phyloP scores from a whole-genome alignment of 2,888 invertebrate species.

The Gisinianus flammeolus region DNA sequence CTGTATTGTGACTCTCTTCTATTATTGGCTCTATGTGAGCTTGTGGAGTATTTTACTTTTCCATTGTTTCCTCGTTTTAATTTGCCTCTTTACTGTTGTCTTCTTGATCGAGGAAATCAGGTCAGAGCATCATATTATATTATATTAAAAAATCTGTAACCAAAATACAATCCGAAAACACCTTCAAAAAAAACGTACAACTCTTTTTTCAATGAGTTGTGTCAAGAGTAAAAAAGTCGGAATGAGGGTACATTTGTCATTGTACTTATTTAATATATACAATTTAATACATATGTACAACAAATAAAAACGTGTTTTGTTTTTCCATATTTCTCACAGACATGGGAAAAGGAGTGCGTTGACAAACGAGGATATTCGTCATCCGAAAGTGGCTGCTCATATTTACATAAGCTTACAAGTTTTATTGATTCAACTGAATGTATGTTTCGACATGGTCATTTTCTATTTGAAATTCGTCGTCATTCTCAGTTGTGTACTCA shows the following conservation, averaged over 20 bases:
- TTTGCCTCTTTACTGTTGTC: background rate
- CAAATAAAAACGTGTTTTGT: background rate
- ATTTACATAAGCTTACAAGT: conserved; percentile 4
- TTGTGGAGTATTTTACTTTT: background rate
- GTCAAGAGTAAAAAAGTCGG: no score
- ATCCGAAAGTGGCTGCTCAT: background rate
- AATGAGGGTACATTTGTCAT: no score
- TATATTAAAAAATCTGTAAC: background rate
- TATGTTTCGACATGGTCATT: background rate
- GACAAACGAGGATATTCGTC: background rate
- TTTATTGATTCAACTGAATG: background rate
- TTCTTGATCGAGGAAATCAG: background rate
- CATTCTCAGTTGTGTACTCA: background rate
- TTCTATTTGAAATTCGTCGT: background rate
- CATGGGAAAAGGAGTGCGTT: background rate
- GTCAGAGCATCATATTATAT: background rate
- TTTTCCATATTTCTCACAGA: no score
- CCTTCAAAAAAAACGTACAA: no score
- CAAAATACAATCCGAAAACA: background rate
- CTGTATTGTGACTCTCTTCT: background rate
- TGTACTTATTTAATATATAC: no score
- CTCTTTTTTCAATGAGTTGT: no score
- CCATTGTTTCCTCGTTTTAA: background rate
- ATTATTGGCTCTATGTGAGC: background rate
- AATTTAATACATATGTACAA: no score